phyloP scores from a whole-genome alignment of 2,113 vertebrate genomes.

The Laterallus jamaicensis region DNA sequence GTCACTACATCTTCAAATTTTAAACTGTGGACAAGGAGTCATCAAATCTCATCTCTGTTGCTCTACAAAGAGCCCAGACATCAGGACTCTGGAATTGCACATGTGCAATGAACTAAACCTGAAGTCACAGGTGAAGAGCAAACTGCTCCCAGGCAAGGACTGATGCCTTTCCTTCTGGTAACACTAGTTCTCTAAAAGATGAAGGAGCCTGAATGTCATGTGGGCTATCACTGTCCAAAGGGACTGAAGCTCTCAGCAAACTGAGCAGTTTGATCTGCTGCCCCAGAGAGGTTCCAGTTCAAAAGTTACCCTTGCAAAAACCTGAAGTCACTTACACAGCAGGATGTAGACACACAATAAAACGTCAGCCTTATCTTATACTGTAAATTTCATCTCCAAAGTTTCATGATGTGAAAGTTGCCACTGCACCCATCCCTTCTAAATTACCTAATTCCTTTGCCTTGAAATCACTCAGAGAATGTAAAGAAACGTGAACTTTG shows the following conservation, averaged over 20 bases:
- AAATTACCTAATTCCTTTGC: not conserved
- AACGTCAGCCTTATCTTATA: not conserved
- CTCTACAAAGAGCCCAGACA: not conserved
- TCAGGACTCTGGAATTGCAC: not conserved
- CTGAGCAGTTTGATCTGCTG: not conserved
- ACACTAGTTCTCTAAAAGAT: not conserved
- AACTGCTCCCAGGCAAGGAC: not conserved
- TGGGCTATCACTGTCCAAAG: not conserved
- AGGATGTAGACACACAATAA: not conserved
- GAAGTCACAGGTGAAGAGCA: not conserved
- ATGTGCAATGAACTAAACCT: rapidly evolving
- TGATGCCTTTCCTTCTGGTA: not conserved
- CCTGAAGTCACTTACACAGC: not conserved
- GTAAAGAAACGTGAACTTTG: not conserved
- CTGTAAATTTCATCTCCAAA: not conserved
- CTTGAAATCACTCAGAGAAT: not conserved
- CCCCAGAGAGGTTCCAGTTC: not conserved
- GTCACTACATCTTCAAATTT: not conserved
- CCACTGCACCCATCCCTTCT: not conserved
- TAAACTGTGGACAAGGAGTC: not conserved
- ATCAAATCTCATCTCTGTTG: not conserved
- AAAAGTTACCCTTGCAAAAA: not conserved
- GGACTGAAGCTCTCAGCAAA: not conserved
- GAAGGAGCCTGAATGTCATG: not conserved
- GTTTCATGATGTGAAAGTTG: not conserved